These are phyloP conservation scores for Neodiprion virginianus DNA, from an alignment of 1,140 invertebrate species.

Conservation along the genomic window DNA sequence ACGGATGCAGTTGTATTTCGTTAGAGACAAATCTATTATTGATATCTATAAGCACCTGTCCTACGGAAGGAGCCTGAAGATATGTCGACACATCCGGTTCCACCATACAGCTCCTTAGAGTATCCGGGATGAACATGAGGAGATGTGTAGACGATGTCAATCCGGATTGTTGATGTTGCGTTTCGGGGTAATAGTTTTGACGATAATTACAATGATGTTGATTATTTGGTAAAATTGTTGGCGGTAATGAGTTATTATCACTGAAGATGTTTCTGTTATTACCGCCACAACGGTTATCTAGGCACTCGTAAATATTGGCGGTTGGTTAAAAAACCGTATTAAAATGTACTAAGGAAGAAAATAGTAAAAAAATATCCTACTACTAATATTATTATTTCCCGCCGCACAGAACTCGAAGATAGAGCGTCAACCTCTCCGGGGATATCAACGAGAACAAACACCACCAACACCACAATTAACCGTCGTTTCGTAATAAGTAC, in stretches of 20 bases:
- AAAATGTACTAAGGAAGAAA: not conserved
- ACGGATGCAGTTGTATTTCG: no score
- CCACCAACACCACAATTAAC: no score
- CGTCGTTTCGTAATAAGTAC: no score
- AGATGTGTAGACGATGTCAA: constrained; percentile 49
- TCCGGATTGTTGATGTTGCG: constrained; percentile 32
- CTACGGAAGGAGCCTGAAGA: constrained; percentile 80
- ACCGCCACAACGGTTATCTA: constrained; percentile 6
- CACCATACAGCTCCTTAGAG: constrained; percentile 82
- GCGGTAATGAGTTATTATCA: constrained; percentile 3
- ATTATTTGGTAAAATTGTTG: constrained; percentile 10
- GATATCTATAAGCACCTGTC: constrained; percentile 69
- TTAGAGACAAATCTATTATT: no score
- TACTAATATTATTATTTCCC: no score
- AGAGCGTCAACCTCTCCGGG: no score
- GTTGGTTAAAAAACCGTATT: not conserved
- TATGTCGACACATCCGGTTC: constrained; percentile 84
- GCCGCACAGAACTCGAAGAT: no score
- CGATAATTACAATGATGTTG: not conserved
- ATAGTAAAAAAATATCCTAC: no score
- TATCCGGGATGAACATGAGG: constrained; percentile 83
- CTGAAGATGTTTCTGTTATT: not conserved
- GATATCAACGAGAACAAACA: no score
- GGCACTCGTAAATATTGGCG: constrained; percentile 11
- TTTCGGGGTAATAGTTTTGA: not conserved